These are phyloP conservation scores for Geopemphigus sp. DNA, from an alignment of 1,140 invertebrate species.

Conservation along the genomic window DNA sequence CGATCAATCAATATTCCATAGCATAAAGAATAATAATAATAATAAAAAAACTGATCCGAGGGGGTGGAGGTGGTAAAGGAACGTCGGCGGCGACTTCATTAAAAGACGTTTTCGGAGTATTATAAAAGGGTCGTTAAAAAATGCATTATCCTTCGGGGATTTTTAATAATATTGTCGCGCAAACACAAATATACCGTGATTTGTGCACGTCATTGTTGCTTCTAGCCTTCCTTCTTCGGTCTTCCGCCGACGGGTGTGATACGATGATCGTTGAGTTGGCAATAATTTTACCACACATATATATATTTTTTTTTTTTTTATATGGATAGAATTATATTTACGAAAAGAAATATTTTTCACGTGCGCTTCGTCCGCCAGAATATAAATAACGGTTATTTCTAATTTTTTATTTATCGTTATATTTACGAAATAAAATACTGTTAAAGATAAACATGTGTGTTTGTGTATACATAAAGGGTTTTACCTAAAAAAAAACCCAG, in stretches of 20 bases:
- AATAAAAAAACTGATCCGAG: neutral
- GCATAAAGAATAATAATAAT: slow-evolving; percentile 2
- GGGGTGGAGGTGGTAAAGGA: slow-evolving; percentile 1
- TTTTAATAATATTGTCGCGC: slow-evolving; percentile 46
- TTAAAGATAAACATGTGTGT: neutral
- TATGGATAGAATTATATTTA: neutral
- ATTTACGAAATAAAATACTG: neutral
- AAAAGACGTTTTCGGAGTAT: slow-evolving; percentile 38
- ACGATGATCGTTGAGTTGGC: slow-evolving; percentile 33
- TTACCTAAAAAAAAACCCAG: slow-evolving; percentile 12
- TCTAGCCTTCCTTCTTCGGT: neutral
- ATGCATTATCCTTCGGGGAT: slow-evolving; percentile 21
- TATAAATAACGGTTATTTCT: slow-evolving; percentile 27
- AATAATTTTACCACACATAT: slow-evolving; percentile 16
- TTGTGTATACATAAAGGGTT: neutral
- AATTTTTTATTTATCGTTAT: neutral
- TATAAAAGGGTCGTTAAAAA: slow-evolving; percentile 47
- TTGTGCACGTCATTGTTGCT: slow-evolving; percentile 47
- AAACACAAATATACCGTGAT: slow-evolving; percentile 36
- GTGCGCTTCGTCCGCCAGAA: neutral
- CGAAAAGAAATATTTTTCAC: neutral
- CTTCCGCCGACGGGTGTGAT: slow-evolving; percentile 3
- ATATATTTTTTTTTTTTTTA: neutral
- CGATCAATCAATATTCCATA: slow-evolving; percentile 43
- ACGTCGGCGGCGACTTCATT: slow-evolving; percentile 48